Percentiles rank a stretch among this genome's conserved stretches.
Evolutionary conservation across 2,113 vertebrate species (phyloP).

Genomic region (Microtus pennsylvanicus): DNA sequence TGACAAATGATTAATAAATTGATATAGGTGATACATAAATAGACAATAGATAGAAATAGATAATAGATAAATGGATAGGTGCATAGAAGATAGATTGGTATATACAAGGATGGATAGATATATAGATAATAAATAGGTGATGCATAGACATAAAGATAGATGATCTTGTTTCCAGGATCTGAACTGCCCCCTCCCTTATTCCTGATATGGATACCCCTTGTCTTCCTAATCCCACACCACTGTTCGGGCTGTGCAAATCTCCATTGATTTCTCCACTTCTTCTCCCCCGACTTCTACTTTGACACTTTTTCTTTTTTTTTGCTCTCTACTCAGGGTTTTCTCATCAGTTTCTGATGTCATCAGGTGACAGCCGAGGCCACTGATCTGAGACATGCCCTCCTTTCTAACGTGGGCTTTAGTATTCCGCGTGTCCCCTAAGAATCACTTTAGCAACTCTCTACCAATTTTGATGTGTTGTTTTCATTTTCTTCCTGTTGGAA

Average conservation of each 20-base stretch:
- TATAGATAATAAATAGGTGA: background rate
- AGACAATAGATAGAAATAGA: background rate
- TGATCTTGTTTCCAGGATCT: background rate
- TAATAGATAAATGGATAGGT: background rate
- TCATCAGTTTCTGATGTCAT: slow-evolving; percentile 31
- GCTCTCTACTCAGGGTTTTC: background rate
- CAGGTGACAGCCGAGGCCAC: slow-evolving; percentile 26
- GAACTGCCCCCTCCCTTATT: background rate
- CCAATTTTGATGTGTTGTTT: slow-evolving; percentile 15
- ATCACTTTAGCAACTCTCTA: background rate
- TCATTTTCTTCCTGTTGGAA: slow-evolving; percentile 9
- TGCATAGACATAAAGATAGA: background rate
- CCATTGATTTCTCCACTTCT: slow-evolving; percentile 14
- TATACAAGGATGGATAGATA: background rate
- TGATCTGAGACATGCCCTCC: background rate
- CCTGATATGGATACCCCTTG: background rate
- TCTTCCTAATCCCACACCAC: background rate
- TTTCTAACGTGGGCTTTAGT: background rate
- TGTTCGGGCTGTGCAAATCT: background rate
- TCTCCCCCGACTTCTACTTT: slow-evolving; percentile 40
- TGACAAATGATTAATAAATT: background rate
- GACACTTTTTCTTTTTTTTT: slow-evolving; percentile 35
- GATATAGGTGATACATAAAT: background rate
- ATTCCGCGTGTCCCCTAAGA: slow-evolving; percentile 27
- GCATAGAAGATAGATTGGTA: background rate